Percentiles rank a stretch among this genome's conserved stretches.
These are phyloP conservation scores for Gadus chalcogrammus DNA, from an alignment of 2,113 vertebrate genomes.

Conservation along the genomic window DNA sequence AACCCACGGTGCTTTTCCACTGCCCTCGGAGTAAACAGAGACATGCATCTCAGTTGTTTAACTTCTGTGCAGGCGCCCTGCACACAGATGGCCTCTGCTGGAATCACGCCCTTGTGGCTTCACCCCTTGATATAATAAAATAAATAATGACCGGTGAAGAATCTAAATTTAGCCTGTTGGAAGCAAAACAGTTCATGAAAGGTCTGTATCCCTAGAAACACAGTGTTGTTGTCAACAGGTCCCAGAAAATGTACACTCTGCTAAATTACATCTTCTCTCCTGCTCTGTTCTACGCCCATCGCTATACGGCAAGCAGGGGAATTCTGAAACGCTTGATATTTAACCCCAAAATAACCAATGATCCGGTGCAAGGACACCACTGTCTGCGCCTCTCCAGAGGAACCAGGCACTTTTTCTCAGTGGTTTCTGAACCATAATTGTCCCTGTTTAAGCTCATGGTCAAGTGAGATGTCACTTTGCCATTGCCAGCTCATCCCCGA, in stretches of 20 bases:
- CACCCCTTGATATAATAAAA: too few species aligned
- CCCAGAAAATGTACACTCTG: not conserved
- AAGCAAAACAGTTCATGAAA: too few species aligned
- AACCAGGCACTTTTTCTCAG: conserved; percentile 13
- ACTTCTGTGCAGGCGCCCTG: too few species aligned
- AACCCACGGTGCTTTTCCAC: too few species aligned
- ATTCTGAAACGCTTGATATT: conserved; percentile 1
- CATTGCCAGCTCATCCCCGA: conserved; percentile 47
- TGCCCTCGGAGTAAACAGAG: too few species aligned
- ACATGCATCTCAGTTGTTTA: too few species aligned
- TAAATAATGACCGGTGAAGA: too few species aligned
- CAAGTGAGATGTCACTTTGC: conserved; percentile 49
- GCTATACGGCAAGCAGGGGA: not conserved
- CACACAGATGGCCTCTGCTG: too few species aligned
- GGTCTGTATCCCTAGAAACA: not conserved
- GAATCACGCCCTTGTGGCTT: too few species aligned
- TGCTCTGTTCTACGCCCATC: not conserved
- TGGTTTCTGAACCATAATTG: conserved; percentile 33
- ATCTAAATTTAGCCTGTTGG: too few species aligned
- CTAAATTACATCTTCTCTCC: not conserved
- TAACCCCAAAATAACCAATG: conserved; percentile 19
- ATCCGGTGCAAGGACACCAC: conserved; percentile 25
- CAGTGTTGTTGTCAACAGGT: not conserved
- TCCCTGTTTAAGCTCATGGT: conserved; percentile 24
- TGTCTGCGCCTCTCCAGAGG: conserved; percentile 13